These are phyloP conservation scores for Pandion haliaetus DNA, from an alignment of 2,113 vertebrate species.

Conservation along the genomic window DNA sequence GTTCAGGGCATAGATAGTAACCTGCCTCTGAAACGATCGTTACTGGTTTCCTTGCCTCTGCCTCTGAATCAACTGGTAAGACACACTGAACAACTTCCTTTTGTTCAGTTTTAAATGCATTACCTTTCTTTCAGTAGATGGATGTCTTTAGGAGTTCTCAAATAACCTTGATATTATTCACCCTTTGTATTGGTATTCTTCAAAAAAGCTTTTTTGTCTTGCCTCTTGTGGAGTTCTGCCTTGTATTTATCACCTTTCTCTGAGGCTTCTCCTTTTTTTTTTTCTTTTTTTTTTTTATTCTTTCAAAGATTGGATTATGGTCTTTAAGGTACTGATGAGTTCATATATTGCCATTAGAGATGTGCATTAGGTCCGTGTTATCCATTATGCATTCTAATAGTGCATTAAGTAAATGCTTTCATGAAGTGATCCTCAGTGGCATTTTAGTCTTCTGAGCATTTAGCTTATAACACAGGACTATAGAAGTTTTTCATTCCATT, in stretches of 20 bases:
- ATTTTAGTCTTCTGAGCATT: neutral
- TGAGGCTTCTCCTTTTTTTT: neutral
- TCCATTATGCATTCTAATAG: neutral
- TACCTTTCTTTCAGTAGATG: neutral
- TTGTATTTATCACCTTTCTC: neutral
- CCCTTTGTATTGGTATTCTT: neutral
- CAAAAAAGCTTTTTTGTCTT: neutral
- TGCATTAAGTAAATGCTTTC: neutral
- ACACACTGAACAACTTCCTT: neutral
- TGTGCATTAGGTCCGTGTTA: neutral
- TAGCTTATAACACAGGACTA: neutral
- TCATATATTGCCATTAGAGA: neutral
- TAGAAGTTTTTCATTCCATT: neutral
- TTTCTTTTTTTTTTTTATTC: neutral
- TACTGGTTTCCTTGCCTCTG: neutral
- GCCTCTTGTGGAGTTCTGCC: neutral
- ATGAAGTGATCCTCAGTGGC: neutral
- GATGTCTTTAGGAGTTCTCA: neutral
- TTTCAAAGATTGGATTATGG: neutral
- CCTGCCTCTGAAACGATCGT: neutral
- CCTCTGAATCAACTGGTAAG: neutral
- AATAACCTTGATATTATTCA: neutral
- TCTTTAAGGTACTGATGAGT: neutral
- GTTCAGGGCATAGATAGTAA: neutral
- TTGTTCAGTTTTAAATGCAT: neutral